Evolutionary conservation across 2,113 vertebrate genomes (phyloP), one percentile per base, ranked within the genome.

Genomic region (Otis tarda): DNA sequence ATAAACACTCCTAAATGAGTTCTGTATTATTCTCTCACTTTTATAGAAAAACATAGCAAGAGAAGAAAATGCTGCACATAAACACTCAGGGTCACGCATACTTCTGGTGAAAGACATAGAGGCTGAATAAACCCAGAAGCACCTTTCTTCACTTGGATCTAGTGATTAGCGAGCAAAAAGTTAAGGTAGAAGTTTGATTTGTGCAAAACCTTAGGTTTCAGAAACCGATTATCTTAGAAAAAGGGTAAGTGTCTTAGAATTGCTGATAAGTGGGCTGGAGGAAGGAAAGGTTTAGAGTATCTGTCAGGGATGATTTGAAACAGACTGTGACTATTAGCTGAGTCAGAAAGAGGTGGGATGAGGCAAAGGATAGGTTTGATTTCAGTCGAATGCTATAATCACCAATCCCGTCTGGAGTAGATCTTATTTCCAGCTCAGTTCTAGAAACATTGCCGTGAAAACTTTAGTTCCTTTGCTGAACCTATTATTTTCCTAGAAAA

Each of bases 61-160:
- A 63, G 37, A 86, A 79, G 15, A 82, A 90, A 80, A 65, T 33
- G 16, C 22, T 77, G 8, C 43, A 91, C 30, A 24, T 31, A 13
- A 89, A 17, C 1, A 0, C 21, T 43, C 20, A 39, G 14, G 9
- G 23, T 41, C 49, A 21, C 1, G 1, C 25, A 19, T 37, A 60
- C 8, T 39, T 56, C 22, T 45, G 27, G 31, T 30, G 50, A 74
- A 63, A 80, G 39, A 16, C 6, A 23, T 8, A 10, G 50, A n/a
- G 3, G 5, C 7, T 74, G 30, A 71, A 49, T 37, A 57, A 73
- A 64, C 10, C 15, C 50, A 50, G 37, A 57, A 70, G 4, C 7
- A 67, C 7, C 5, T 69, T 77, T 68, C 20, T 52, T 52, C 59
- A 22, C 28, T 41, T 52, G 12, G 12, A 41, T 30, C 27, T 20